phyloP scores from a whole-genome alignment of 2,113 vertebrate species.

The Hystrix cristata region DNA sequence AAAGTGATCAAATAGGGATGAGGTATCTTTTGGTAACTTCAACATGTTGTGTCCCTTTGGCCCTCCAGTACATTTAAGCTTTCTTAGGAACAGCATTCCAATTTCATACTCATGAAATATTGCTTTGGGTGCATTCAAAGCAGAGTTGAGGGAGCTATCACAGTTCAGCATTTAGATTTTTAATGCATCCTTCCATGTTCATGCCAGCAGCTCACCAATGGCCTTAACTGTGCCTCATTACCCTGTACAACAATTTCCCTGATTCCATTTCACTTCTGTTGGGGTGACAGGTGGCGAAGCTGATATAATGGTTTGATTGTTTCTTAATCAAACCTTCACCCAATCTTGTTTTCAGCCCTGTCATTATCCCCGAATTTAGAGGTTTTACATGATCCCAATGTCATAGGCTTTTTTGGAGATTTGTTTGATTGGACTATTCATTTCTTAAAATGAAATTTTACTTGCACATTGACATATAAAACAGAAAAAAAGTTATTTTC shows the following conservation, averaged over 20 bases:
- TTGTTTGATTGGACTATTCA: background rate
- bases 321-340: background rate
- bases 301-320: background rate
- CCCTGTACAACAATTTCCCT: background rate
- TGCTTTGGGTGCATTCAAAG: background rate
- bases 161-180: background rate
- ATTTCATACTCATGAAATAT: background rate
- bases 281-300: background rate
- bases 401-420: background rate
- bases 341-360: background rate
- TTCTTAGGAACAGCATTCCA: constrained; percentile 24
- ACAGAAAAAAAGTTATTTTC: background rate
- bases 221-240: background rate
- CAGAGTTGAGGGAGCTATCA: background rate
- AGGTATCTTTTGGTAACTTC: background rate
- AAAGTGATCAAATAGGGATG: background rate
- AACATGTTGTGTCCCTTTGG: background rate
- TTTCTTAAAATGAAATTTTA: constrained; percentile 2
- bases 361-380: background rate
- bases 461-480: background rate
- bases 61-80: background rate
- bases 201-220: background rate
- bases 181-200: background rate
- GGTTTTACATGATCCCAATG: background rate
- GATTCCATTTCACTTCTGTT: background rate